phyloP scores from a whole-genome alignment of 2,113 vertebrate species.

The Sporophila hypoxantha region DNA sequence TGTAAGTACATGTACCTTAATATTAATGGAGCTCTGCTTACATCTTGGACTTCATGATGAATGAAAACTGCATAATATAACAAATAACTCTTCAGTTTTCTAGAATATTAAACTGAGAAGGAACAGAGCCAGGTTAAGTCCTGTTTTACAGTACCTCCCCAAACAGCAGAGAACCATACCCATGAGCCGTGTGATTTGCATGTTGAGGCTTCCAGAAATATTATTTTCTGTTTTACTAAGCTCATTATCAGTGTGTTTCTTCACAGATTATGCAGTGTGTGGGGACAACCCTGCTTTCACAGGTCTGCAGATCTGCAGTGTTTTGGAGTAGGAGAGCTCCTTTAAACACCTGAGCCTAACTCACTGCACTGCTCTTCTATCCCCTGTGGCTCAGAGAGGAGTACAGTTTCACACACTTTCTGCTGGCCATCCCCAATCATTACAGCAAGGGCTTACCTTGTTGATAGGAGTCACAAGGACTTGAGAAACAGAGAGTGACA shows the following conservation, averaged over 20 bases:
- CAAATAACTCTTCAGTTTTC: not conserved
- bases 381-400: not conserved
- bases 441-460: not conserved
- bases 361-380: not conserved
- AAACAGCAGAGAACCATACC: not conserved
- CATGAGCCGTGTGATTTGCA: fast-evolving
- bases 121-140: not conserved
- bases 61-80: not conserved
- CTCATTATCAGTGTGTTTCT: not conserved
- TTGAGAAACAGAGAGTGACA: not conserved
- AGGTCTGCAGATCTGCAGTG: not conserved
- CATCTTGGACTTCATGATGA: not conserved
- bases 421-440: not conserved
- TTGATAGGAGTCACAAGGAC: not conserved
- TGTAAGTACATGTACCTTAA: not conserved
- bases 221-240: not conserved
- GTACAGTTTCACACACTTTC: fast-evolving
- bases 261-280: fast-evolving
- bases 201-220: not conserved
- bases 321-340: fast-evolving
- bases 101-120: not conserved
- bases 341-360: not conserved
- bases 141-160: not conserved
- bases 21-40: not conserved
- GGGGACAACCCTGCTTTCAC: fast-evolving